Evolutionary conservation across 2,113 vertebrate species (phyloP), one percentile per base, ranked within the genome.

Genomic region (Laterallus jamaicensis): DNA sequence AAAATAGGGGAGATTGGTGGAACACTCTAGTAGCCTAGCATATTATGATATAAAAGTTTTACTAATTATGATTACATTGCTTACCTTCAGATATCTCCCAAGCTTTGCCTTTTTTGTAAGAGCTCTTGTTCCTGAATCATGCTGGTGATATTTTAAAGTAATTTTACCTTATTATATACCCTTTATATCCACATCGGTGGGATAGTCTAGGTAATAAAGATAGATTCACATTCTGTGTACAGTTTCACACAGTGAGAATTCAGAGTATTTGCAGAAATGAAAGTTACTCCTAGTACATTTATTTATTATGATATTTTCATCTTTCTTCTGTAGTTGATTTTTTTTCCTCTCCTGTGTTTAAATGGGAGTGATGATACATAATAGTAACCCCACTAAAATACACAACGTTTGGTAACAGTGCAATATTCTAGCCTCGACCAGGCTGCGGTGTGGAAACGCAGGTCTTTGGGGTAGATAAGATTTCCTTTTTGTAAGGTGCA

Each of bases 401-500:
- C 26, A 7, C 13, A 37, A 10, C 32, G 19, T 66, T 86, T 77
- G 67, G n/a, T 71, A 82, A 63, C 20, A 82, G 52, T 54, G 60
- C 11, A 21, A 50, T 31, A 25, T 58, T 17, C 22, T 52, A 64
- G n/a, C 37, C 74, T 64, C 11, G 7, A 31, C 47, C 35, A 78
- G 88, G 59, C 56, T n/a, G 21, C 59, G 44, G 75, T 78, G 15
- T 95, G 71, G 94, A 88, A 92, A 92, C 74, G 37, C 49, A 55
- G 37, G 62, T 37, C 47, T 94, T 85, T 54, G 15, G 79, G 54
- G 22, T 90, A 85, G 95, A 66, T 92, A 91, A 78, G 77, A 92
- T 96, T 98, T 96, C 86, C 76, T 91, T 94, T 95, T 95, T 86
- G 81, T 90, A 85, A 91, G 82, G 63, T 91, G 74, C 87, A 93